Base-by-base conservation (phyloP, 2,888 invertebrate genomes). In the Ormyrus nitidulus region DNA sequence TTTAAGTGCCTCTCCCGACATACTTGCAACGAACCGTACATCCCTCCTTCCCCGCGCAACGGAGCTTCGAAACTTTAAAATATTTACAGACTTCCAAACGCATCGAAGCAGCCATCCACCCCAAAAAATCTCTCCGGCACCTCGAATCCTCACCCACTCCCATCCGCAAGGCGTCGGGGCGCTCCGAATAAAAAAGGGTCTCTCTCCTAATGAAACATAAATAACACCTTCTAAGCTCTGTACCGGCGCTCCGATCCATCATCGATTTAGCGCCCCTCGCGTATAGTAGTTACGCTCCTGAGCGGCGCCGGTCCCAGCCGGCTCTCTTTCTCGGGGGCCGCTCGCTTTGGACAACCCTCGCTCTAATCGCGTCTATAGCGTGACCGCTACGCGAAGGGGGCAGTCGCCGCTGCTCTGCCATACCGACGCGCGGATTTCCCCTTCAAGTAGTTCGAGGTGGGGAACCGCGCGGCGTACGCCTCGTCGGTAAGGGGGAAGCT, bases 351-450 rank as follows among this genome's bases (percentile, higher is more conserved):
- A 71, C 76, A 77, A 64, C 73, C 73, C 80, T 69, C 53, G 5
- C 46, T 9, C 13, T 46, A 1, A 4, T 6, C 44, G 13, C 54
- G 65, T n/a, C 44, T 5, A 13, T 13, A 13, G 44, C 53, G 44
- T 53, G 61, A 79, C 69, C 74, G 51, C 19, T 69, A 65, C 0
- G 34, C 64, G 13, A 75, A 53, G 9, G 49, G 11, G 64, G 13
- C 8, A n/a, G 8, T n/a, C 13, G 44, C 5, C 59, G 49, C 51
- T 8, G 49, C 51, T 8, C 81, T 81, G 58, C 69, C 48, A 34
- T 81, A 81, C 81, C 81, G 81, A 48, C 5, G 13, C 46, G 0
- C 11, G 10, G 64, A 46, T 11, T 46, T 77, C 77, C 53, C 80
- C 65, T 61, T 6, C 6, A 73, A 2, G 34, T 34, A 34, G 48